A percentile compares a stretch with the other conserved stretches of the same genome.
These are phyloP conservation scores for Euproctis similis DNA, from an alignment of 2,888 invertebrate species.

Conservation along the genomic window DNA sequence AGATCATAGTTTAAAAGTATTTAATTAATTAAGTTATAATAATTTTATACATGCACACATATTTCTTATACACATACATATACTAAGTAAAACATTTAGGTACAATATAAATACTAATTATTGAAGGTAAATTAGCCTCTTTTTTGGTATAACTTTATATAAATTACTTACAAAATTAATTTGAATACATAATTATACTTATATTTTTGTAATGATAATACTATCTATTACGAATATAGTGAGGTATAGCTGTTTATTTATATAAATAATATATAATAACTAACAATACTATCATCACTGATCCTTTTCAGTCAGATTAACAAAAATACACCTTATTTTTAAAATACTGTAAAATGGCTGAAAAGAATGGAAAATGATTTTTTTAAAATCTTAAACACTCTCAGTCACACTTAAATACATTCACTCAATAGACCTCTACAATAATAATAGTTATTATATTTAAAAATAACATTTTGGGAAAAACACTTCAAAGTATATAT, in stretches of 20 bases:
- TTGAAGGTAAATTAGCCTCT: too few relatives aligned
- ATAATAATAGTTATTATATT: background rate
- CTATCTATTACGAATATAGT: conserved; percentile 10
- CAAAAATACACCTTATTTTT: conserved; percentile 7
- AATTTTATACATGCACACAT: too few relatives aligned
- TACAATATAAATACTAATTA: too few relatives aligned
- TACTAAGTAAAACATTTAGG: too few relatives aligned
- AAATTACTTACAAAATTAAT: conserved; percentile 11
- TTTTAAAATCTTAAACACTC: conserved; percentile 10
- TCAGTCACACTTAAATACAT: conserved; percentile 39
- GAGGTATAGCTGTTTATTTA: too few relatives aligned
- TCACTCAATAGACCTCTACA: conserved; percentile 22
- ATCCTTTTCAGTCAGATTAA: conserved; percentile 60
- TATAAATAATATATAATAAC: conserved; percentile 15
- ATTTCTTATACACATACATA: too few relatives aligned
- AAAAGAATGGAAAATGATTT: conserved; percentile 39
- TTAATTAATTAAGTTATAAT: conserved; percentile 22
- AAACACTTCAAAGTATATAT: too few relatives aligned
- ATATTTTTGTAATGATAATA: conserved; percentile 24
- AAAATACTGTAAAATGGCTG: conserved; percentile 40
- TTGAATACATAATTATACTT: conserved; percentile 11
- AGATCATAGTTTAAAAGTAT: too few relatives aligned
- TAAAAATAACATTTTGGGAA: background rate
- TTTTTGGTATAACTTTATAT: too few relatives aligned
- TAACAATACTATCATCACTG: conserved; percentile 23